phyloP scores from a whole-genome alignment of 2,113 vertebrate genomes.

The Pagrus major region DNA sequence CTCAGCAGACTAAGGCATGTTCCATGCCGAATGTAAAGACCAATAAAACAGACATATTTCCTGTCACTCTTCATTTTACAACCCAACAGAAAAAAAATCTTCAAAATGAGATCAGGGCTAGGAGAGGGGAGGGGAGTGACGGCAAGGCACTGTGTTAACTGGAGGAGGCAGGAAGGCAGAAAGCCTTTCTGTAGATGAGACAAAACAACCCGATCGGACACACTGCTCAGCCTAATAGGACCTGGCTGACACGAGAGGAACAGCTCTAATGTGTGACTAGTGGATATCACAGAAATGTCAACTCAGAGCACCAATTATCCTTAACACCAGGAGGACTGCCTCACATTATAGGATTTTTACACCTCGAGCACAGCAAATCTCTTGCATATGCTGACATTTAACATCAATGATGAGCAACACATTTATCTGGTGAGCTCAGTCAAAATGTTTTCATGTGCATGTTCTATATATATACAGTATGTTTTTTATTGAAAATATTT shows the following conservation, averaged over 20 bases:
- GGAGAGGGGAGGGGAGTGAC: background rate
- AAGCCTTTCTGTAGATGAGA: background rate
- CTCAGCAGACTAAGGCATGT: background rate
- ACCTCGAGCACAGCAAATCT: background rate
- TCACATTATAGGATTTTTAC: background rate
- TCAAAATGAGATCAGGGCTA: background rate
- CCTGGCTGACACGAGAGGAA: background rate
- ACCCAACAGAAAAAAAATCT: background rate
- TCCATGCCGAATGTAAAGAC: slow-evolving; percentile 2
- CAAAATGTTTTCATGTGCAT: background rate
- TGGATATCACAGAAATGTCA: background rate
- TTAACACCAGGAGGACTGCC: background rate
- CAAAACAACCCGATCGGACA: background rate
- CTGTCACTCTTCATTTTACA: background rate
- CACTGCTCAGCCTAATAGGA: slow-evolving; percentile 11
- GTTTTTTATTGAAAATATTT: background rate
- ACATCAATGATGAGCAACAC: background rate
- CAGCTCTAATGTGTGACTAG: background rate
- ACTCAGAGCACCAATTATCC: background rate
- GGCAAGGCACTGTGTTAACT: background rate
- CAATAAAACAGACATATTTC: background rate
- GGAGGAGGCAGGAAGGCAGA: background rate
- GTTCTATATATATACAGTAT: background rate
- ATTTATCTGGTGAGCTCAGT: background rate
- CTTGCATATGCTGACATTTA: background rate